Conservation (phyloP, 2,797 vertebrate genomes). For the Coilia nasus region DNA sequence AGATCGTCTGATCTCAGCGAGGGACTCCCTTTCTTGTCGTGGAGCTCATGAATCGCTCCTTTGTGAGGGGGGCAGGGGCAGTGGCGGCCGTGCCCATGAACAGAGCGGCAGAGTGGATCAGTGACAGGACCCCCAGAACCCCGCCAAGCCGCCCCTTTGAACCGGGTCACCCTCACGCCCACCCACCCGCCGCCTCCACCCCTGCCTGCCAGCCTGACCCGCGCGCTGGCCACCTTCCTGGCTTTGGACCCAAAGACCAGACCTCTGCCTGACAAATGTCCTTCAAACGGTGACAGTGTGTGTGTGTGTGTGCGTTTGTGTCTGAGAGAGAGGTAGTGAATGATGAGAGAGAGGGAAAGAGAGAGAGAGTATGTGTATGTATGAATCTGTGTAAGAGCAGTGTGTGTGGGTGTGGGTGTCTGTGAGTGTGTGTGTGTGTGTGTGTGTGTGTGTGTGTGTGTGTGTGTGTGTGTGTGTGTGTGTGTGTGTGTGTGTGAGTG, state of each 20-base stretch:
- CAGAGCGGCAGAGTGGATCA: conserved; percentile 16
- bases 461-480: background rate
- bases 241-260: background rate
- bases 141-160: conserved; percentile 12
- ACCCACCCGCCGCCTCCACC: background rate
- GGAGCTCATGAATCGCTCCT: conserved; percentile 33
- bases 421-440: background rate
- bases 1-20: conserved; percentile 36
- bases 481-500: background rate
- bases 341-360: too few relatives aligned
- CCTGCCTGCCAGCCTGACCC: background rate
- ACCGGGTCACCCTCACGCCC: conserved; percentile 31
- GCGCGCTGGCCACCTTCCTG: background rate
- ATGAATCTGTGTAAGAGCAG: too few relatives aligned
- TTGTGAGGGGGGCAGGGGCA: conserved; percentile 16
- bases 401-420: background rate
- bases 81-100: conserved; percentile 22
- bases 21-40: conserved; percentile 37
- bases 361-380: too few relatives aligned
- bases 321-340: background rate
- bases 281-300: background rate
- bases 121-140: background rate
- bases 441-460: conserved; percentile 1
- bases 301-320: background rate
- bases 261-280: background rate